phyloP scores from a whole-genome alignment of 2,797 vertebrate species.

The Rhinogobio ventralis region DNA sequence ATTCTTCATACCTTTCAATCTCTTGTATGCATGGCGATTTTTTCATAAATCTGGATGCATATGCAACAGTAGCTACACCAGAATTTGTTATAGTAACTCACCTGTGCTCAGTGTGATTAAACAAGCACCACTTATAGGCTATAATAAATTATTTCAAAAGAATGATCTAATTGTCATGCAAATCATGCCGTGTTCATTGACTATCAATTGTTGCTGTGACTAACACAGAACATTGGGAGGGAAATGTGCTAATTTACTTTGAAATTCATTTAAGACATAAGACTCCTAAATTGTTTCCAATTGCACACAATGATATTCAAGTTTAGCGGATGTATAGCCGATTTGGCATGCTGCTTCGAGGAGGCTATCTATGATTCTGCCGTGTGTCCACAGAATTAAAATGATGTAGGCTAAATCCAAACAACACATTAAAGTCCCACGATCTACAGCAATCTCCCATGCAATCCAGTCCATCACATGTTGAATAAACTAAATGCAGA shows the following conservation, averaged over 20 bases:
- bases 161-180: constrained; percentile 30
- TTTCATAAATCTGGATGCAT: neutral
- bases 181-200: constrained; percentile 16
- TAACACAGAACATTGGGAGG: constrained; percentile 6
- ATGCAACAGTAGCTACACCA: neutral
- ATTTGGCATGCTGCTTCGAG: neutral
- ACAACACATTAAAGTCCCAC: constrained; percentile 6
- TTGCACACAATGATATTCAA: neutral
- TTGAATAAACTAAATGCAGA: constrained; percentile 37
- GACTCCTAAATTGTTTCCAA: neutral
- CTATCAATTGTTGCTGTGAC: constrained; percentile 17
- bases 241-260: constrained; percentile 1
- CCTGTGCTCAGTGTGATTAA: neutral
- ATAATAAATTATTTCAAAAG: constrained; percentile 13
- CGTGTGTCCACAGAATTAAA: constrained; percentile 1
- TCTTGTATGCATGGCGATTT: too few species aligned
- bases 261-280: neutral
- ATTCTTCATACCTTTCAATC: neutral
- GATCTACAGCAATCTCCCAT: neutral
- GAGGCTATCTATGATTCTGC: neutral
- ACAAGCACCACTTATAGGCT: constrained; percentile 4
- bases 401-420: neutral
- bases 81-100: neutral
- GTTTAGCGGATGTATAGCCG: constrained; percentile 6
- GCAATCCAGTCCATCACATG: constrained; percentile 20